These are phyloP conservation scores for Arvicanthis niloticus DNA, from an alignment of 2,113 vertebrate genomes.

Conservation along the genomic window DNA sequence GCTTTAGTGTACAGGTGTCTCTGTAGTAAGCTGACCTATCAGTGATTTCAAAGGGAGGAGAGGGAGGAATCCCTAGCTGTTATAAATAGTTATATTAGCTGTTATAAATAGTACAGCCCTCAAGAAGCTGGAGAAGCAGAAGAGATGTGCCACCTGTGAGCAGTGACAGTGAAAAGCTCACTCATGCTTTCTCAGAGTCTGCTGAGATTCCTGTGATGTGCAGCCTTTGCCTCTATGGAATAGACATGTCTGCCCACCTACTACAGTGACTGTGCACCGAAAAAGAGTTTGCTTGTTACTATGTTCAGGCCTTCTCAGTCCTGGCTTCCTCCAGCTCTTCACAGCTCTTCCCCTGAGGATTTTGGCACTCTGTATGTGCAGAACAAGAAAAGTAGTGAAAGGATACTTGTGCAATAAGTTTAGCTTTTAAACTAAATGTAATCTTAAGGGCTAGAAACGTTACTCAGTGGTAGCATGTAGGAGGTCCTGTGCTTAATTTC, in stretches of 20 bases:
- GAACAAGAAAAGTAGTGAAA: constrained; percentile 49
- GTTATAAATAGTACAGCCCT: neutral
- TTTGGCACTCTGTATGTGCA: neutral
- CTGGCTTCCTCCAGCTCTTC: neutral
- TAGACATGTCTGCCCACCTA: neutral
- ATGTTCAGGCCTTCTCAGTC: neutral
- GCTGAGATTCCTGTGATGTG: neutral
- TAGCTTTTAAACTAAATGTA: neutral
- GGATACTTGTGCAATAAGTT: neutral
- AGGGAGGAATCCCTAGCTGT: neutral
- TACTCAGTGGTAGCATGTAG: neutral
- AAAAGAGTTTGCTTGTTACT: neutral
- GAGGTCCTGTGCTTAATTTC: neutral
- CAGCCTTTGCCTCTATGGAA: neutral
- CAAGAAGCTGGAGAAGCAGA: neutral
- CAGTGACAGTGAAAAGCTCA: neutral
- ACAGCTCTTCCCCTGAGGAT: neutral
- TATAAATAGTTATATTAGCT: no score
- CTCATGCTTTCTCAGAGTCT: neutral
- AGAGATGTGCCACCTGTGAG: neutral
- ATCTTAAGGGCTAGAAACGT: neutral
- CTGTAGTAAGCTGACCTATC: neutral
- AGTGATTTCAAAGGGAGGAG: neutral
- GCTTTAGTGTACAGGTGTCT: neutral
- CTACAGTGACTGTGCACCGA: neutral